Evolutionary conservation across 2,797 vertebrate genomes (phyloP).

Genomic region (Melanogrammus aeglefinus): DNA sequence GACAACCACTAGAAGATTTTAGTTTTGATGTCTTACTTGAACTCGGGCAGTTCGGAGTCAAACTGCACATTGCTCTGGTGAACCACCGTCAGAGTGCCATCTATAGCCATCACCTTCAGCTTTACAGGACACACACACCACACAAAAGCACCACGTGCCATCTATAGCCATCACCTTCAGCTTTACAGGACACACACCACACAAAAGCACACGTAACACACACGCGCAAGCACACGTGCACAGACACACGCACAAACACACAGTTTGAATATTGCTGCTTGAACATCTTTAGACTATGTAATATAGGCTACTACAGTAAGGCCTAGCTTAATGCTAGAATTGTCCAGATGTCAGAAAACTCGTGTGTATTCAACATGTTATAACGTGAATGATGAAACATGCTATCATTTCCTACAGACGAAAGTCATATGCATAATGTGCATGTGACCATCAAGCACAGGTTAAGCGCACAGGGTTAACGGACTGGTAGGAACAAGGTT

Average conservation of each 20-base stretch:
- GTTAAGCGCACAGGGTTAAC: neutral
- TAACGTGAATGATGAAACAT: neutral
- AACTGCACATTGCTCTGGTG: slow-evolving; percentile 85
- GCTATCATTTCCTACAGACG: neutral
- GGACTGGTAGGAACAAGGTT: neutral
- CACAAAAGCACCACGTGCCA: too few relatives aligned
- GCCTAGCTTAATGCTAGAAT: neutral
- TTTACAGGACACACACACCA: slow-evolving; percentile 15
- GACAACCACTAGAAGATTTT: neutral
- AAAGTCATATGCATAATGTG: neutral
- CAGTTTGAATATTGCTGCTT: neutral
- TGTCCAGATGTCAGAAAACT: neutral
- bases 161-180: slow-evolving; percentile 87
- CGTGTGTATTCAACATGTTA: neutral
- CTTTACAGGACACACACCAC: slow-evolving; percentile 41
- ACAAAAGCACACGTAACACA: slow-evolving; percentile 8
- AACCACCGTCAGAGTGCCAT: slow-evolving; percentile 75
- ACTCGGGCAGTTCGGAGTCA: slow-evolving; percentile 87
- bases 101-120: slow-evolving; percentile 87
- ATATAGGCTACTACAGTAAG: neutral
- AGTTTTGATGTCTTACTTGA: slow-evolving; percentile 72
- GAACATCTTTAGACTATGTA: neutral
- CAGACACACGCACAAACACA: neutral
- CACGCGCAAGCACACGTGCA: neutral
- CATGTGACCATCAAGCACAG: neutral